Evolutionary conservation across 2,888 invertebrate species (phyloP).

Genomic region (Polyploca ridens): DNA sequence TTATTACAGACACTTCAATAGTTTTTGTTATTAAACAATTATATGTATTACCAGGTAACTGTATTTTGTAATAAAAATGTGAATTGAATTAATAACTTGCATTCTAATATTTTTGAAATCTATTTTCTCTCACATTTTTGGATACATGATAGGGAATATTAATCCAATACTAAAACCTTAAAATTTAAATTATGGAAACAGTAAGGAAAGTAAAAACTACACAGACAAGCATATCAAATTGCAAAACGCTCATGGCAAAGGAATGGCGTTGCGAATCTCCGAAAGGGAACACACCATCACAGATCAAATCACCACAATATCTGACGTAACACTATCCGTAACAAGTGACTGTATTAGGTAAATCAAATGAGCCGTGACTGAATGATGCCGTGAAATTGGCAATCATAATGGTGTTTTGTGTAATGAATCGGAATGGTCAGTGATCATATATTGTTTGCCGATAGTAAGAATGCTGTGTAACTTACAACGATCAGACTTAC

Average conservation of each 20-base stretch:
- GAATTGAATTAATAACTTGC: not conserved
- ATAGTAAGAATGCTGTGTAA: not conserved
- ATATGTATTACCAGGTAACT: too few relatives aligned
- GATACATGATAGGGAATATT: too few relatives aligned
- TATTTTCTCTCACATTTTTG: not conserved
- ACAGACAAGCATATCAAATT: conserved; percentile 56
- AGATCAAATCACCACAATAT: conserved; percentile 38
- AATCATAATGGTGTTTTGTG: conserved; percentile 51
- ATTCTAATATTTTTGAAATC: not conserved
- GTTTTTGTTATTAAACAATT: too few relatives aligned
- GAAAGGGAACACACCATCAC: conserved; percentile 42
- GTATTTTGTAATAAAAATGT: not conserved
- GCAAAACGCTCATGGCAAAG: conserved; percentile 49
- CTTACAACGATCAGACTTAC: too few relatives aligned
- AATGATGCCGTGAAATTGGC: conserved; percentile 61
- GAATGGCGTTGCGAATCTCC: conserved; percentile 57
- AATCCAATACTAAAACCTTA: too few relatives aligned
- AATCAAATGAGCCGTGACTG: conserved; percentile 63
- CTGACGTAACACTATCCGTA: conserved; percentile 52
- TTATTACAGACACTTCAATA: not conserved
- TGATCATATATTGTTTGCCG: conserved; percentile 28
- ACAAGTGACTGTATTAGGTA: conserved; percentile 59
- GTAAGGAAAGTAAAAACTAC: conserved; percentile 50
- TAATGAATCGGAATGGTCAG: conserved; percentile 36
- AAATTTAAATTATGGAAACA: conserved; percentile 19